phyloP scores from a whole-genome alignment of 1,140 invertebrate genomes.

The Proctacanthus coquilletti region DNA sequence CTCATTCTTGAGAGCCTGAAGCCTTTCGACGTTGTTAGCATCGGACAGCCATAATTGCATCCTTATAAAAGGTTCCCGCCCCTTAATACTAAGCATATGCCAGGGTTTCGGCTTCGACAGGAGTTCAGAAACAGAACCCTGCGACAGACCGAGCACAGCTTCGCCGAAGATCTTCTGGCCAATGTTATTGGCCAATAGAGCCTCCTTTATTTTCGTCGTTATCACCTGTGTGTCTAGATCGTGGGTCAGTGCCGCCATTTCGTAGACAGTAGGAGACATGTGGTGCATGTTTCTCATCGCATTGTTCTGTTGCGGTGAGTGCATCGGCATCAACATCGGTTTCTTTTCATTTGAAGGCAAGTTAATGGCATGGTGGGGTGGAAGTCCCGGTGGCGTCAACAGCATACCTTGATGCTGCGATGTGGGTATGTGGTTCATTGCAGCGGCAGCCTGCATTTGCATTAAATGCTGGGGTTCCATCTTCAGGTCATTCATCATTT shows the following conservation, averaged over 20 bases:
- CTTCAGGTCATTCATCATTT: conserved; percentile 54
- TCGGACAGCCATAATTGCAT: conserved; percentile 97
- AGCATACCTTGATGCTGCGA: conserved; percentile 39
- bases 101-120: conserved; percentile 97
- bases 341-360: conserved; percentile 40
- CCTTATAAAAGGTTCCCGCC: conserved; percentile 91
- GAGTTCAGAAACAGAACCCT: conserved; percentile 93
- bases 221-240: conserved; percentile 93
- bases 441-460: conserved; percentile 34
- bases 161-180: conserved; percentile 98
- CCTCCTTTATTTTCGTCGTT: conserved; percentile 94
- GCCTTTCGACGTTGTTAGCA: conserved; percentile 76
- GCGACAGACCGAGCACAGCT: conserved; percentile 86
- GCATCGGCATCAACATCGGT: conserved; percentile 30
- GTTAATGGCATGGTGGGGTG: conserved; percentile 44
- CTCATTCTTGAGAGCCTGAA: conserved; percentile 79
- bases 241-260: conserved; percentile 90
- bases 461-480: conserved; percentile 53
- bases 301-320: conserved; percentile 34
- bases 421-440: conserved; percentile 29
- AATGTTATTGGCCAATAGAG: conserved; percentile 89
- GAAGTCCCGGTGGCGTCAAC: conserved; percentile 44
- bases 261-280: conserved; percentile 77
- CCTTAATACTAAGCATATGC: conserved; percentile 98
- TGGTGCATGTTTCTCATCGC: conserved; percentile 52